phyloP scores from a whole-genome alignment of 2,113 vertebrate genomes.

The Bufo gargarizans region DNA sequence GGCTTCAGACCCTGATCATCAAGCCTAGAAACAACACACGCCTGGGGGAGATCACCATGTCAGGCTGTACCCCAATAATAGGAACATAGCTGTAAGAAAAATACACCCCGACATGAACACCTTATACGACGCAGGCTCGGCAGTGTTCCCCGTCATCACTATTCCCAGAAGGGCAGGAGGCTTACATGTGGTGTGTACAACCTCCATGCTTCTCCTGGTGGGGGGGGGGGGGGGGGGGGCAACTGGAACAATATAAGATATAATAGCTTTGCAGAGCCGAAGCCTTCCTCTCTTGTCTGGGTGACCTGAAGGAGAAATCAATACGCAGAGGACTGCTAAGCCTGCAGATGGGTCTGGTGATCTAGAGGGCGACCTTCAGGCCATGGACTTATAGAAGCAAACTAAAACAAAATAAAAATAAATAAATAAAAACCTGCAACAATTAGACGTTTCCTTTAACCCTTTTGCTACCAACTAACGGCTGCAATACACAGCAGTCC shows the following conservation, averaged over 20 bases:
- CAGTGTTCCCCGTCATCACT: neutral
- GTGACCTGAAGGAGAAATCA: neutral
- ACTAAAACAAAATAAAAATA: conserved; percentile 26
- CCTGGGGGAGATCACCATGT: neutral
- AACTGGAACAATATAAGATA: neutral
- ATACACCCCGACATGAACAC: conserved; percentile 49
- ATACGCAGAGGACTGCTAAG: neutral
- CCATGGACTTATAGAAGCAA: conserved; percentile 10
- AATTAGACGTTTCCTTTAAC: conserved; percentile 23
- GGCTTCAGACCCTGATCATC: conserved; percentile 70
- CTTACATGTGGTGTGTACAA: conserved; percentile 64
- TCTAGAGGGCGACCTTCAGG: conserved; percentile 4
- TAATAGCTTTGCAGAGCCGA: neutral
- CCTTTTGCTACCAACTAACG: neutral
- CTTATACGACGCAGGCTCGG: no score
- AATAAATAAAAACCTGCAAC: neutral
- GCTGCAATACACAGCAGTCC: neutral
- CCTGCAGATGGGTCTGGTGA: neutral
- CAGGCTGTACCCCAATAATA: neutral
- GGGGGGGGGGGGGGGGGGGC: neutral
- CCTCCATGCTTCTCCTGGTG: neutral
- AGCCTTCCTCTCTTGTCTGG: neutral
- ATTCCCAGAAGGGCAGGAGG: neutral
- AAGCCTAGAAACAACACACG: neutral
- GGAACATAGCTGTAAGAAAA: neutral